Conservation (phyloP, 2,113 vertebrate genomes). For the Apistogramma diplotaenia region DNA sequence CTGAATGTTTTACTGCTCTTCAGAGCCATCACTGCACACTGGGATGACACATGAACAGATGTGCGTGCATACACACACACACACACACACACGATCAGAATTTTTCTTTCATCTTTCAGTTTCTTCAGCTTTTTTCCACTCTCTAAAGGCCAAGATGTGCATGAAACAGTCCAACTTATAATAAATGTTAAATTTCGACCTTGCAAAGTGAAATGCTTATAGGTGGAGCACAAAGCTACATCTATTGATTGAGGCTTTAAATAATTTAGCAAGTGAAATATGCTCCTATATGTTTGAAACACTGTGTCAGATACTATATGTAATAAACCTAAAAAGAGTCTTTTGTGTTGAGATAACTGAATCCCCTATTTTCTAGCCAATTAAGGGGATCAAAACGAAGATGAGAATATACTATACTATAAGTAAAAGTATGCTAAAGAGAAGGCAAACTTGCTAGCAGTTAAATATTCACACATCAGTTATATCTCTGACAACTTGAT, state of each 20-base stretch:
- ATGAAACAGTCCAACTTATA: background rate
- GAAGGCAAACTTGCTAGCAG: background rate
- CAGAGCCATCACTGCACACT: background rate
- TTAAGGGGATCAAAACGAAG: background rate
- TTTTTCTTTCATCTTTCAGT: background rate
- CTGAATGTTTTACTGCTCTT: conserved; percentile 16
- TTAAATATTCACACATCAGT: conserved; percentile 2
- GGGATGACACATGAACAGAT: background rate
- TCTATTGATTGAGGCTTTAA: too few species aligned
- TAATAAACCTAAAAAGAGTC: background rate
- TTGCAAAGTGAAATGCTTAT: background rate
- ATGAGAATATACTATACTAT: too few species aligned
- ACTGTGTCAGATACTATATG: background rate
- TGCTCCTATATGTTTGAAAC: background rate
- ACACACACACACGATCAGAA: background rate
- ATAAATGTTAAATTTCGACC: background rate
- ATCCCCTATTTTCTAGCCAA: background rate
- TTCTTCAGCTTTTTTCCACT: background rate
- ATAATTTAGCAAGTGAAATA: background rate
- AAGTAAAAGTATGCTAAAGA: too few species aligned
- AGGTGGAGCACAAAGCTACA: background rate
- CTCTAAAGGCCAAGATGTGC: background rate
- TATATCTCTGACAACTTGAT: background rate
- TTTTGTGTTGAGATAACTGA: background rate
- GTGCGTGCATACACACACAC: too few species aligned